phyloP scores from a whole-genome alignment of 2,888 invertebrate genomes.

The Ochropleura plecta region DNA sequence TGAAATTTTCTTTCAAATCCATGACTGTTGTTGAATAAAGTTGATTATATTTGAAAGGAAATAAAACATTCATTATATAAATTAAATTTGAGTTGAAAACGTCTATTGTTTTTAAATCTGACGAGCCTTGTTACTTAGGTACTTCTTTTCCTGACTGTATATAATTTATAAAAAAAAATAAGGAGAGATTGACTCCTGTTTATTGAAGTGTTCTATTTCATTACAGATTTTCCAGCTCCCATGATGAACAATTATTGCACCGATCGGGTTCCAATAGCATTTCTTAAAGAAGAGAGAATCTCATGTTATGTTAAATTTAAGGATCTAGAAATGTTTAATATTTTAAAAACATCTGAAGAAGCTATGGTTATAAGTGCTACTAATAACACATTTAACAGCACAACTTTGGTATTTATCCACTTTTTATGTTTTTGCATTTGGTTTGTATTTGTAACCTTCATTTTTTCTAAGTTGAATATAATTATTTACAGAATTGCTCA shows the following conservation, averaged over 20 bases:
- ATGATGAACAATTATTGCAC: conserved; percentile 81
- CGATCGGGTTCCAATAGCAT: conserved; percentile 76
- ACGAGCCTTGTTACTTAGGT: too few species aligned
- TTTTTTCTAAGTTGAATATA: neutral
- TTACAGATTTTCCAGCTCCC: conserved; percentile 82
- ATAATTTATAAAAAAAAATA: neutral
- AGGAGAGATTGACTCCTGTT: neutral
- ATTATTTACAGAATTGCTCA: conserved; percentile 83
- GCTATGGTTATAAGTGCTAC: conserved; percentile 79
- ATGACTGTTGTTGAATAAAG: too few species aligned
- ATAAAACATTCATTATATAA: too few species aligned
- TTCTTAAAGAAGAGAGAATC: conserved; percentile 77
- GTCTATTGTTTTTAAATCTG: too few species aligned
- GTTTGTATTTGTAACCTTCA: neutral
- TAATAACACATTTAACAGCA: conserved; percentile 73
- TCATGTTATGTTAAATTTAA: conserved; percentile 80
- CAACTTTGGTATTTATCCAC: conserved; percentile 74
- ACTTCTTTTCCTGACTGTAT: neutral
- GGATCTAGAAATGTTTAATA: conserved; percentile 83
- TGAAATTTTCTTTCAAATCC: too few species aligned
- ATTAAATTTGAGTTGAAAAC: too few species aligned
- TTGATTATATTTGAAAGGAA: too few species aligned
- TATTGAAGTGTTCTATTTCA: neutral
- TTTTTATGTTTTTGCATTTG: neutral
- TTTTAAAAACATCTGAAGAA: conserved; percentile 75